Base-by-base conservation (phyloP, 2,888 invertebrate species). In the Selenia dentaria region DNA sequence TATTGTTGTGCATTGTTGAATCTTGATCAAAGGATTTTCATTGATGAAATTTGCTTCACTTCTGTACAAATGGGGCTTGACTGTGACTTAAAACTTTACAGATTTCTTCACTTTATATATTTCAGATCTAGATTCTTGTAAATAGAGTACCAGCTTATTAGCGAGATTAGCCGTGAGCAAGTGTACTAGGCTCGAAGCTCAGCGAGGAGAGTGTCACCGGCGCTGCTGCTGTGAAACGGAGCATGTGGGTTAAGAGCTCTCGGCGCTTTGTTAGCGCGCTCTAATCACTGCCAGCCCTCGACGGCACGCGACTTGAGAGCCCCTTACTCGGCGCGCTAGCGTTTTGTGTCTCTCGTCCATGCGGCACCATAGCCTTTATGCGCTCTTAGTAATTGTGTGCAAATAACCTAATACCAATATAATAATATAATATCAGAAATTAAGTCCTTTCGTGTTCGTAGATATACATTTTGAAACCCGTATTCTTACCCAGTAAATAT, bases 161-260 rank as follows among this genome's bases (percentile, higher is more conserved):
- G 61, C 73, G 67, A 75, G 76, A 83, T 82, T 83, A 80, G 79
- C 73, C 62, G 66, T 68, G 62, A 67, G 68, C 52, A 57, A 73
- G 58, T 73, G 64, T 79, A 77, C 75, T 73, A 77, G 79, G 80
- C 72, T 72, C 64, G 68, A 79, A 80, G 79, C 69, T 76, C 63
- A 51, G 68, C 62, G 64, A 79, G 79, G 50, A 41, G 70, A 83
- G 83, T 80, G 84, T 79, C 78, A 73, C 75, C 68, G 70, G 72
- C 68, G 73, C 66, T 72, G 79, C 66, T 72, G 79, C 78, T 79
- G 82, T 81, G 88, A 84, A 86, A 84, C 88, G 83, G 83, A 87
- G 87, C 85, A 89, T 90, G 79, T 90, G 84, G 89, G 89, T 90
- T 88, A 88, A 90, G 89, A 57, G 83, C 74, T 66, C 89, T 89